These are phyloP conservation scores for Pararge aegeria DNA, from an alignment of 1,140 invertebrate genomes.

Conservation along the genomic window DNA sequence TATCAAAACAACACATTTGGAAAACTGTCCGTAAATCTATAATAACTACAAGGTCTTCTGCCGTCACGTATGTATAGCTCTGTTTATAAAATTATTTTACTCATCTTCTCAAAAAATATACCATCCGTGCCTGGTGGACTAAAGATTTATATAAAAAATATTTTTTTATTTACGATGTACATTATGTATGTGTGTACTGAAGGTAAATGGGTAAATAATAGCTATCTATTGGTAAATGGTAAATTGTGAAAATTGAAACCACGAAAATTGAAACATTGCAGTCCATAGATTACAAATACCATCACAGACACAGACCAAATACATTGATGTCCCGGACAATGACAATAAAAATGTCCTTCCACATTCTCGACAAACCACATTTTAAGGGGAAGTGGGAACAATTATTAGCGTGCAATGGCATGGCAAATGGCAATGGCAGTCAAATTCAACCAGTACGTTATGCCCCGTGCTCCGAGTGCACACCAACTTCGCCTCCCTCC, in stretches of 20 bases:
- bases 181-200: slow-evolving; percentile 33
- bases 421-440: no score
- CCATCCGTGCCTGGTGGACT: slow-evolving; percentile 37
- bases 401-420: no score
- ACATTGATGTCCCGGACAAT: no score
- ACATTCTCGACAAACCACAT: no score
- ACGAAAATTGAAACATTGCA: slow-evolving; percentile 34
- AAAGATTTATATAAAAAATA: slow-evolving; percentile 57
- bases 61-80: slow-evolving; percentile 41
- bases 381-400: no score
- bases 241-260: slow-evolving; percentile 53
- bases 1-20: slow-evolving; percentile 76
- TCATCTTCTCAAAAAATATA: slow-evolving; percentile 58
- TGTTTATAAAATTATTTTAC: slow-evolving; percentile 50
- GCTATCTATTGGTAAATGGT: no score
- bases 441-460: no score
- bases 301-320: not conserved
- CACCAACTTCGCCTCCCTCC: no score
- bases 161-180: slow-evolving; percentile 40
- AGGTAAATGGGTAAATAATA: no score
- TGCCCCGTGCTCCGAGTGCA: no score
- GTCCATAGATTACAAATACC: no score
- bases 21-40: slow-evolving; percentile 61
- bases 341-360: no score
- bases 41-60: slow-evolving; percentile 49